A percentile compares a stretch with the other conserved stretches of the same genome.
These are phyloP conservation scores for Teleogryllus oceanicus DNA, from an alignment of 2,888 invertebrate species.

Conservation along the genomic window DNA sequence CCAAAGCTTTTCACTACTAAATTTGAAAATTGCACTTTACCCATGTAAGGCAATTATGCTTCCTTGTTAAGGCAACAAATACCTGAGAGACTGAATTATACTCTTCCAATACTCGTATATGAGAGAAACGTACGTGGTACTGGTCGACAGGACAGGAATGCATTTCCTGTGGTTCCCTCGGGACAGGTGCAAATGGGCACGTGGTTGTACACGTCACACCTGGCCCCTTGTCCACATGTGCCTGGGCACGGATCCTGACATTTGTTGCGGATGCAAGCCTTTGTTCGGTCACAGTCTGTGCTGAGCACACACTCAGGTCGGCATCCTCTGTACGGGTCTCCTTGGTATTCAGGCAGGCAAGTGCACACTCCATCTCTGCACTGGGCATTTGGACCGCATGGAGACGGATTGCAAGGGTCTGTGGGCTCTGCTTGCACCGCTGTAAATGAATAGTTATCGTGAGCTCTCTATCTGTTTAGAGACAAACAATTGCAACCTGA, in stretches of 20 bases:
- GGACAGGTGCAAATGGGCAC: conserved; percentile 74
- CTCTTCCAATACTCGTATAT: too few relatives aligned
- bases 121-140: conserved; percentile 28
- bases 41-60: not conserved
- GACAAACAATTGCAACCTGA: conserved; percentile 73
- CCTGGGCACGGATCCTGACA: conserved; percentile 69
- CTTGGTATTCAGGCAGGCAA: conserved; percentile 51
- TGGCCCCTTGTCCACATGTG: conserved; percentile 69
- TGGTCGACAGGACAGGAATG: conserved; percentile 56
- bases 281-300: conserved; percentile 64
- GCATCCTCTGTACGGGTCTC: conserved; percentile 65
- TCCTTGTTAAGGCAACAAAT: not conserved
- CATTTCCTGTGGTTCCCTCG: conserved; percentile 62
- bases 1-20: too few relatives aligned
- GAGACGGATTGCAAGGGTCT: conserved; percentile 59
- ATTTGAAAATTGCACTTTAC: too few relatives aligned
- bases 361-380: conserved; percentile 55
- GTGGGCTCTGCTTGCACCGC: conserved; percentile 36
- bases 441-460: conserved; percentile 34
- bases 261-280: conserved; percentile 69
- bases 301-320: conserved; percentile 75
- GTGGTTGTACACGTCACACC: conserved; percentile 72
- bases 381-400: conserved; percentile 54
- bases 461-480: conserved; percentile 69
- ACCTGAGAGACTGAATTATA: too few relatives aligned